These are phyloP conservation scores for Distichodus sexfasciatus DNA, from an alignment of 2,797 vertebrate genomes.

Conservation along the genomic window DNA sequence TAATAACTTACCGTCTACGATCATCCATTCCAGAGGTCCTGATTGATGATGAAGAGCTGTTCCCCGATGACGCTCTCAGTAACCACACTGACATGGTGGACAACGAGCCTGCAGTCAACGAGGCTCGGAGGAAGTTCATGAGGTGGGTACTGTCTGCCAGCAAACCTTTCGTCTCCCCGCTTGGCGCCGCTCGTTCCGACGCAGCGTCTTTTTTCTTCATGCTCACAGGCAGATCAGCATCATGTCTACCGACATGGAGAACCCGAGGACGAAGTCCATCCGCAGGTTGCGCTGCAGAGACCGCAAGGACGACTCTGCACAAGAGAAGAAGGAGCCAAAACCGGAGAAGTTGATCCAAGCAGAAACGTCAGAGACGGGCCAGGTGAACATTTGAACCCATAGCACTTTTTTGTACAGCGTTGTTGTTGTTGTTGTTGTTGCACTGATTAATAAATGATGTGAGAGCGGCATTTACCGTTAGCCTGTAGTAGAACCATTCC, in stretches of 20 bases:
- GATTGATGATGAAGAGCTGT: conserved; percentile 76
- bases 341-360: conserved; percentile 79
- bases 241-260: conserved; percentile 83
- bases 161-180: not conserved
- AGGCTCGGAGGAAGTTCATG: conserved; percentile 86
- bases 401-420: no score
- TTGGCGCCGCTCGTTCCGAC: not conserved
- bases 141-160: conserved; percentile 69
- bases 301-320: conserved; percentile 65
- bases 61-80: conserved; percentile 88
- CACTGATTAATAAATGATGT: no score
- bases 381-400: conserved; percentile 68
- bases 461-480: no score
- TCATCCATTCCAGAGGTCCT: conserved; percentile 59
- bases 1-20: not conserved
- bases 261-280: conserved; percentile 70
- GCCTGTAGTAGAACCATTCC: no score
- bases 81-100: conserved; percentile 87
- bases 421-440: no score
- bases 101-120: conserved; percentile 79
- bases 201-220: not conserved
- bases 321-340: conserved; percentile 65
- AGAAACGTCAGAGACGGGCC: conserved; percentile 83
- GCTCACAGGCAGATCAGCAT: conserved; percentile 85
- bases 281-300: conserved; percentile 73